Base-by-base conservation (phyloP, 2,113 vertebrate genomes). In the Sisor rabdophorus region DNA sequence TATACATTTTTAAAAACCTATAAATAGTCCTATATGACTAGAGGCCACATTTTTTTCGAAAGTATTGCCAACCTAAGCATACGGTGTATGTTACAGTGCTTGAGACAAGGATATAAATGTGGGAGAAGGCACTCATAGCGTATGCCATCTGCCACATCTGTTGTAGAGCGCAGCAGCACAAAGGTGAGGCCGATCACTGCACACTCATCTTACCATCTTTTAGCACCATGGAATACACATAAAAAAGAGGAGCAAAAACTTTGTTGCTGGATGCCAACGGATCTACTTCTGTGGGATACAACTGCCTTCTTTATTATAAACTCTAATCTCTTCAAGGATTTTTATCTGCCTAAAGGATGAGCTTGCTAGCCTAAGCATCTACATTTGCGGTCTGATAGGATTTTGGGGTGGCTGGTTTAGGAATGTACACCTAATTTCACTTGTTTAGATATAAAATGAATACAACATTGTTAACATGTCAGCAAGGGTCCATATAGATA, bases 11-110 rank as follows among this genome's bases (percentile, higher is more conserved):
- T 76, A 61, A 79, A 81, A 80, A 60, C 80, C 79, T 87, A 86
- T 87, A 86, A 86, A 87, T 88, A 88, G 82, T 63, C 10, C 82
- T 76, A 84, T 82, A 81, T 83, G 82, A 83, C 79, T 73, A 86
- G 70, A 82, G 72, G 84, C 85, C 84, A 88, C 81, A 87, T 88
- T 88, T 86, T 85, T 53, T 56, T 78, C 48, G n/a, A 85, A 85
- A 86, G 73, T 78, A 82, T 76, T 82, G 73, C 48, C 65, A 83
- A 71, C 79, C 81, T 78, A 81, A 76, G 82, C 85, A 82, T 75
- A 69, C 32, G 87, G 84, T 88, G 79, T 86, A 44, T 0, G 58
- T 88, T 87, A 81, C 87, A 81, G 74, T 32, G 50, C 50, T 24
- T 1, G 47, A 44, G 67, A 63, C 28, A 59, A 63, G 50, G 22